Evolutionary conservation across 2,797 vertebrate species (phyloP).

Genomic region (Loris lydekkerianus): DNA sequence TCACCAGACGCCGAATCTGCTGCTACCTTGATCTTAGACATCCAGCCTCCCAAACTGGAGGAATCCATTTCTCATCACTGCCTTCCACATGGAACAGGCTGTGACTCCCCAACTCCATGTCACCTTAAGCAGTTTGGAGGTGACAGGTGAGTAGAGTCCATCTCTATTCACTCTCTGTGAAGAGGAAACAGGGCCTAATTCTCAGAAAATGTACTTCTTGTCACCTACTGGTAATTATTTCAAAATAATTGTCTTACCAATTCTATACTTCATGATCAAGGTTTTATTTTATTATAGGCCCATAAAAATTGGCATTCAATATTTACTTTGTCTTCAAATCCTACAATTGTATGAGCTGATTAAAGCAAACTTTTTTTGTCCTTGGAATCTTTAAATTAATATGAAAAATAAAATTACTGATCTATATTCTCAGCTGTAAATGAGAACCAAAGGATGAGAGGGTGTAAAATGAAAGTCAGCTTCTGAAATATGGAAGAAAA

Average conservation of each 20-base stretch:
- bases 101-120: accelerated
- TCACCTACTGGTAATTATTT: not conserved
- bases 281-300: not conserved
- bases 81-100: not conserved
- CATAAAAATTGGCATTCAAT: not conserved
- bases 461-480: not conserved
- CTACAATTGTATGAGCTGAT: not conserved
- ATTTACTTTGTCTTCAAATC: not conserved
- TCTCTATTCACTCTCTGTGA: not conserved
- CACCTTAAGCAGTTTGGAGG: not conserved
- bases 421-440: not conserved
- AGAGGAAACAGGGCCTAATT: not conserved
- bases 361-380: not conserved
- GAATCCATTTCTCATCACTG: not conserved
- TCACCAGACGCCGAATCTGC: not conserved
- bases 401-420: not conserved
- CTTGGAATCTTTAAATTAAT: not conserved
- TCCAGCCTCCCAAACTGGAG: not conserved
- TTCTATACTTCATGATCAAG: not conserved
- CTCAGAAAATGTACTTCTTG: not conserved
- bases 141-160: not conserved
- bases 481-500: not conserved
- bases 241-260: not conserved
- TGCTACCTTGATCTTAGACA: not conserved
- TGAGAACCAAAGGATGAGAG: not conserved